These are phyloP conservation scores for Seira sanloemensis DNA, from an alignment of 2,888 invertebrate species.

Conservation along the genomic window DNA sequence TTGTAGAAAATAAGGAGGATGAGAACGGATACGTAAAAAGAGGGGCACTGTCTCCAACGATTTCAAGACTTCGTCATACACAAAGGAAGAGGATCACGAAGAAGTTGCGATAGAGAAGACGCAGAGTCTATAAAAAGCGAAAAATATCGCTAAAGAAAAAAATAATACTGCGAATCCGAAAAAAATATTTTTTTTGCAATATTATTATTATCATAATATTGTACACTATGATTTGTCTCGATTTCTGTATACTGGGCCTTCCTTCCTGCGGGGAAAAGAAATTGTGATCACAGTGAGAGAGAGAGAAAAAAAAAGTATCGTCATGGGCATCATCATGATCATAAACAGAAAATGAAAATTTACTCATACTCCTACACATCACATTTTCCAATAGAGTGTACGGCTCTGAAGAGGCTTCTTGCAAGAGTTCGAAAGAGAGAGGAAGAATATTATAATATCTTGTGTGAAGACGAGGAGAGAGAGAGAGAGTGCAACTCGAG, in stretches of 20 bases:
- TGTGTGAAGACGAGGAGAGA: conserved; percentile 5
- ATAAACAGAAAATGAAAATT: conserved; percentile 50
- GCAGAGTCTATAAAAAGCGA: background rate
- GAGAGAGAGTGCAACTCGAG: background rate
- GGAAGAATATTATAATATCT: background rate
- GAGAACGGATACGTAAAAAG: background rate
- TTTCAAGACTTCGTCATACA: background rate
- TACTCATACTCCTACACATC: conserved; percentile 55
- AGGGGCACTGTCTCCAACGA: background rate
- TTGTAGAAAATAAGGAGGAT: conserved; percentile 42
- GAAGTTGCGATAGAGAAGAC: background rate
- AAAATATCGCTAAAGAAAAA: background rate
- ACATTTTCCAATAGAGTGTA: background rate
- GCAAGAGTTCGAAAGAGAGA: background rate
- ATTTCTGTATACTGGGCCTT: too few species aligned
- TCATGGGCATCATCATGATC: conserved; percentile 32
- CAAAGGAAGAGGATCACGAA: conserved; percentile 1
- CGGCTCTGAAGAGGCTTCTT: too few species aligned
- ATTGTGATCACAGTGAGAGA: background rate
- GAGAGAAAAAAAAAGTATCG: conserved; percentile 12
- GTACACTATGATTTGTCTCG: conserved; percentile 2
- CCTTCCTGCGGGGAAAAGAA: conserved; percentile 6
- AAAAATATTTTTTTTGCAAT: conserved; percentile 15
- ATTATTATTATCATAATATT: conserved; percentile 13
- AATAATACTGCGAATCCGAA: conserved; percentile 13